Conservation (phyloP, 92 coral and sea anemone genomes). For the Phymanthus crucifer region DNA sequence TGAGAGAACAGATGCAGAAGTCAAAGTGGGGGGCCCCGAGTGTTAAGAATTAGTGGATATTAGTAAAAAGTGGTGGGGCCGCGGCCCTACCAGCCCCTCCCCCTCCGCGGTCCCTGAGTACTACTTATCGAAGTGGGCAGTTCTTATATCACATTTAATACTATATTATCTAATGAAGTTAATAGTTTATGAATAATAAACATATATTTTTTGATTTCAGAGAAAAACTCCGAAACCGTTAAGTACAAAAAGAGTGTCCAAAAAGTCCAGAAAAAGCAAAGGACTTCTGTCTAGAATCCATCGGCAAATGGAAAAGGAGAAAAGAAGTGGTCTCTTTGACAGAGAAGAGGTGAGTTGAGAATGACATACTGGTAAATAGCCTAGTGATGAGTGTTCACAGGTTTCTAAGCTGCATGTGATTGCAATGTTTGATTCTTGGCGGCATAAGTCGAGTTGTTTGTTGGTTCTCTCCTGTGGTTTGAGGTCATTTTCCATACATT, state of each 20-base stretch:
- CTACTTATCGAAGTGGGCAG: no score
- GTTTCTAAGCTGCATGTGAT: background rate
- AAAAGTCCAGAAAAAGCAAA: conserved; percentile 84
- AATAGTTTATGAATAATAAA: background rate
- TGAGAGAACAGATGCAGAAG: background rate
- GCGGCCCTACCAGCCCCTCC: no score
- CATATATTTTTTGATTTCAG: conserved; percentile 23
- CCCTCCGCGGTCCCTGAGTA: no score
- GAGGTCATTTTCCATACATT: no score
- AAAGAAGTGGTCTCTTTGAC: conserved; percentile 90
- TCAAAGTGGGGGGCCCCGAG: no score
- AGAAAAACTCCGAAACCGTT: conserved; percentile 62
- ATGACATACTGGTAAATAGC: background rate
- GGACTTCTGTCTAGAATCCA: conserved; percentile 85
- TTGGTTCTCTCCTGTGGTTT: no score
- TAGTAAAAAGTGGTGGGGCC: no score
- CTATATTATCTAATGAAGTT: background rate
- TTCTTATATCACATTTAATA: no score
- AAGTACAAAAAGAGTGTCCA: conserved; percentile 61
- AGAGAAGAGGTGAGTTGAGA: conserved; percentile 77
- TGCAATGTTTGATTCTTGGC: background rate
- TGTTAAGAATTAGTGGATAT: no score
- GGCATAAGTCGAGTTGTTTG: no score
- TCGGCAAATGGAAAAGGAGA: conserved; percentile 90
- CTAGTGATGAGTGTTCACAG: background rate